Base-by-base conservation (phyloP, 2,888 invertebrate species). In the Phania funesta region DNA sequence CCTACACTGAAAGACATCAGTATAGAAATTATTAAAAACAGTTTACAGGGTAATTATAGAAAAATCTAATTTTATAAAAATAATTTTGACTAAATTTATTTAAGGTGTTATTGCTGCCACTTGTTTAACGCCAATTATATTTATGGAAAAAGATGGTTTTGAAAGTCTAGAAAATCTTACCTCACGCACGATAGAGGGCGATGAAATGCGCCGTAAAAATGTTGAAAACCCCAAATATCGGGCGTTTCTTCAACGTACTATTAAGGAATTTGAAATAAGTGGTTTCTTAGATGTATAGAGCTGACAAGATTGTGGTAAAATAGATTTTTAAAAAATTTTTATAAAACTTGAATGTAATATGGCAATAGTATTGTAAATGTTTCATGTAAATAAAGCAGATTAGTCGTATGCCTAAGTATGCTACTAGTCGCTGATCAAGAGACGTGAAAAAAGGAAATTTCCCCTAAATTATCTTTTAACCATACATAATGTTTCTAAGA, bases 221-320 rank as follows among this genome's bases (percentile, higher is more conserved):
- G 88, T 90, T n/a, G 88, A 90, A 65, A 90, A 91, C 84, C 87
- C 89, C 6, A 89, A 89, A 83, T 91, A 90, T 84, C 87, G 88
- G 18, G 86, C 87, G 16, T 91, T 89, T 81, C 83, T 90, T 26
- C 89, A 90, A 70, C 87, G 87, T 8, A 88, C 90, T 18, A 83
- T 91, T 0, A 89, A 90, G 29, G 90, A 91, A 73, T 90, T 91
- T 38, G 91, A 91, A 83, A 80, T 90, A 22, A 87, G 87, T 18
- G 91, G 91, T 0, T 91, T 90, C 83, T 85, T 91, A 73, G 91
- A 91, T 80, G 60, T 85, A 2, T 89, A 87, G 77, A 82, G 13
- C 9, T 16, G 1, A 4, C 1, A 3, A 16, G 2, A 44, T 16
- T 1, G 41, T 18, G 16, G n/a, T n/a, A 11, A 16, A 26, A 16